Evolutionary conservation across 2,113 vertebrate genomes (phyloP).

Genomic region (Deroptyus accipitrinus): DNA sequence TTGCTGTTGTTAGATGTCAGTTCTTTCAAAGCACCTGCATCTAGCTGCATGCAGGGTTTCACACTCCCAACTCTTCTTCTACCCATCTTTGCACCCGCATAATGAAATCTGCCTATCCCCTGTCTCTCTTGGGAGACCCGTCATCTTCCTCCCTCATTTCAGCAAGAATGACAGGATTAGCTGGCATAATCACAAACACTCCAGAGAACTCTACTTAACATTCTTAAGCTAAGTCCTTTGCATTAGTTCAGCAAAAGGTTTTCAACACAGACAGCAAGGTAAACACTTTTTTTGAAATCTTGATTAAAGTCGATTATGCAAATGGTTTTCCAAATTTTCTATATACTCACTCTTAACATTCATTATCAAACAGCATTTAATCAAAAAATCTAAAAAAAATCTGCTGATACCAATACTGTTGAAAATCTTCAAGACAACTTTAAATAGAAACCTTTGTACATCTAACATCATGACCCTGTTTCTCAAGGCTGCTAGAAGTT

Average conservation of each 20-base stretch:
- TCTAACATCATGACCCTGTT: background rate
- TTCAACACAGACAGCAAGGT: background rate
- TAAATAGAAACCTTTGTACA: background rate
- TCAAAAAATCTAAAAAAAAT: background rate
- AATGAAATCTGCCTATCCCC: background rate
- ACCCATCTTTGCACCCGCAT: background rate
- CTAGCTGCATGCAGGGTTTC: background rate
- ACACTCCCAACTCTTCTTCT: background rate
- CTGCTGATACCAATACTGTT: background rate
- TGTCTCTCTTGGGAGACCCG: background rate
- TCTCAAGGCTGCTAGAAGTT: background rate
- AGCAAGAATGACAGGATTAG: slow-evolving; percentile 11
- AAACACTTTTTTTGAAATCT: background rate
- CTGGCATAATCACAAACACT: background rate
- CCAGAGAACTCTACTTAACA: background rate
- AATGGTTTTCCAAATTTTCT: background rate
- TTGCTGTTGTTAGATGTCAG: background rate
- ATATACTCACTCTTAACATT: background rate
- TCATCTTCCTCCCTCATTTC: background rate
- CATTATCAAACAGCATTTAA: background rate
- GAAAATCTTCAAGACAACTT: background rate
- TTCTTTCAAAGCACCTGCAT: background rate
- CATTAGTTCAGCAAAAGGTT: background rate
- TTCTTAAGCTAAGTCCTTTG: background rate
- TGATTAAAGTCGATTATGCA: background rate